phyloP scores from a whole-genome alignment of 2,888 invertebrate genomes.

The Gonocerus acuteangulatus region DNA sequence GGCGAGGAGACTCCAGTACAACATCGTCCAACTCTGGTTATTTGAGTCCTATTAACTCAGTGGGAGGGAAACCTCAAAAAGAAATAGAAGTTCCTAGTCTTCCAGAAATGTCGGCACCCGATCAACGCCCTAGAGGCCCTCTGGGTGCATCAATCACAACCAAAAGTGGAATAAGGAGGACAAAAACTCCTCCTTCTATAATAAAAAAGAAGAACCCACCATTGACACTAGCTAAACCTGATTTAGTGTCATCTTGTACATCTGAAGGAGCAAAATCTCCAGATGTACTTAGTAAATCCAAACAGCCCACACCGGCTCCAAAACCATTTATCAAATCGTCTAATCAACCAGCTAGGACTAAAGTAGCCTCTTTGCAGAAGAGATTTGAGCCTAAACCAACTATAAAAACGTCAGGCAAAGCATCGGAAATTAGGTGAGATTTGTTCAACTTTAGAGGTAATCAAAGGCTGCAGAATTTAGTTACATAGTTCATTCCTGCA shows the following conservation, averaged over 20 bases:
- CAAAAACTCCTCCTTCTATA: slow-evolving; percentile 43
- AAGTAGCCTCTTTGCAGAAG: slow-evolving; percentile 68
- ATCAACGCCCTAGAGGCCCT: slow-evolving; percentile 28
- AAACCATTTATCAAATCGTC: slow-evolving; percentile 30
- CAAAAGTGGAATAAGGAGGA: slow-evolving; percentile 30
- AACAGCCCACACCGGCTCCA: slow-evolving; percentile 11
- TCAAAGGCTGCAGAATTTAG: slow-evolving; percentile 7
- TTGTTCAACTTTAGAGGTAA: background rate
- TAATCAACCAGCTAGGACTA: slow-evolving; percentile 50
- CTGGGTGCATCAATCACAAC: slow-evolving; percentile 35
- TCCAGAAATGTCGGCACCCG: slow-evolving; percentile 36
- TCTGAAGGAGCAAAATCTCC: slow-evolving; percentile 25
- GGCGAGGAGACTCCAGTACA: slow-evolving; percentile 38
- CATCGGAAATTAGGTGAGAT: slow-evolving; percentile 19
- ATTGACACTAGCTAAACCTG: slow-evolving; percentile 49
- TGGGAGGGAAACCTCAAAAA: slow-evolving; percentile 47
- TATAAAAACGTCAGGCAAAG: background rate
- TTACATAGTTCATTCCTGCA: slow-evolving; percentile 18
- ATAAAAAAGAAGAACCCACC: slow-evolving; percentile 39
- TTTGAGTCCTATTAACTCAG: slow-evolving; percentile 49
- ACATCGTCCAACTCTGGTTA: slow-evolving; percentile 47
- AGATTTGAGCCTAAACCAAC: slow-evolving; percentile 54
- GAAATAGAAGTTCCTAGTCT: slow-evolving; percentile 26
- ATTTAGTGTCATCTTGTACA: slow-evolving; percentile 61
- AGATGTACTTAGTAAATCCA: slow-evolving; percentile 27